phyloP scores from a whole-genome alignment of 1,140 invertebrate genomes.

The Neodiprion lecontei region DNA sequence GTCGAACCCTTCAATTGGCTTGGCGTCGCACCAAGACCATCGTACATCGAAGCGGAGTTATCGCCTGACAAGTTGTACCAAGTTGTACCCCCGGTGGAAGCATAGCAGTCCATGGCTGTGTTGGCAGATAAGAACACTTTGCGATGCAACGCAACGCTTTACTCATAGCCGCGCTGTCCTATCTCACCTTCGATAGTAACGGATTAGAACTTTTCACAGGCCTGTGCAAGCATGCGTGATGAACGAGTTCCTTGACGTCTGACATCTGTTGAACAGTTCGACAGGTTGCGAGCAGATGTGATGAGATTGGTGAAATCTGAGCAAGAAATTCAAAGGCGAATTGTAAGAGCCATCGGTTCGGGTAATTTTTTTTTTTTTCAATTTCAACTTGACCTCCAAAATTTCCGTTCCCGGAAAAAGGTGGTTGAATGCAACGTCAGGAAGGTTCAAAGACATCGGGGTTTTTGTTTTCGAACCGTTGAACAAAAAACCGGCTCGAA shows the following conservation, averaged over 20 bases:
- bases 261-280: no score
- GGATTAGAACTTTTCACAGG: neutral
- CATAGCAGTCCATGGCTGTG: slow-evolving; percentile 6
- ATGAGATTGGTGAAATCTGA: no score
- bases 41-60: slow-evolving; percentile 2
- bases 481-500: slow-evolving; percentile 1
- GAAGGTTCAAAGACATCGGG: no score
- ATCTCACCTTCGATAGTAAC: slow-evolving; percentile 12
- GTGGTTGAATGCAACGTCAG: no score
- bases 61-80: slow-evolving; percentile 14
- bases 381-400: no score
- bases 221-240: neutral
- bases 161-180: slow-evolving; percentile 14
- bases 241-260: no score
- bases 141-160: slow-evolving; percentile 9
- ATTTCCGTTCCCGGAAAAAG: no score
- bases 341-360: no score
- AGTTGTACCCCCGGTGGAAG: slow-evolving; percentile 1
- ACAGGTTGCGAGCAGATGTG: no score
- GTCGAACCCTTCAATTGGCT: slow-evolving; percentile 1
- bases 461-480: neutral
- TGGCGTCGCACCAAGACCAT: neutral
- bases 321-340: no score
- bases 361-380: no score
- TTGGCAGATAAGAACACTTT: slow-evolving; percentile 17